Conservation (phyloP, 2,113 vertebrate genomes). For the Chionodraco myersi region DNA sequence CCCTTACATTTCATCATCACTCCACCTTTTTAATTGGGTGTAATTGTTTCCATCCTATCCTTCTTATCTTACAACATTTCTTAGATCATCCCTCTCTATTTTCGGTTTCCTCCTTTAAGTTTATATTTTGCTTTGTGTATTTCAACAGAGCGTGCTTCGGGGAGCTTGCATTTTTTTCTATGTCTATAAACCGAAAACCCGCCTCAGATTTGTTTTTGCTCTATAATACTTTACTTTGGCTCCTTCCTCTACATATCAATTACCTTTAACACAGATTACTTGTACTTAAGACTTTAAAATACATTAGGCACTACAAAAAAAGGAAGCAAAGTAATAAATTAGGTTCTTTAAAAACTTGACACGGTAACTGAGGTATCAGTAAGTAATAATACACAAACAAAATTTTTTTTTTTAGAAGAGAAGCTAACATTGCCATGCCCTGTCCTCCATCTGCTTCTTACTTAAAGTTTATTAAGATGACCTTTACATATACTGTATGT, state of each 20-base stretch:
- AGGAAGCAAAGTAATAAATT: no score
- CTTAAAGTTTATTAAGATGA: background rate
- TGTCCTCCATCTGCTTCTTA: background rate
- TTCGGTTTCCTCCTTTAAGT: conserved; percentile 33
- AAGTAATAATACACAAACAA: background rate
- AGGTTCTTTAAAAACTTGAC: no score
- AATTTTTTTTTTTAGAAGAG: background rate
- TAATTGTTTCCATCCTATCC: conserved; percentile 57
- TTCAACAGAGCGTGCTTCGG: background rate
- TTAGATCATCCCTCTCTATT: conserved; percentile 24
- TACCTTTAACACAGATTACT: background rate
- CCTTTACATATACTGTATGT: background rate
- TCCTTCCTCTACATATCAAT: background rate
- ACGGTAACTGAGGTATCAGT: background rate
- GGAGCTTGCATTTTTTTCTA: background rate
- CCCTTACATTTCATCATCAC: conserved; percentile 34
- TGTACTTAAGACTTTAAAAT: background rate
- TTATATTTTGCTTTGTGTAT: conserved; percentile 10
- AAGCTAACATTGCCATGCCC: background rate
- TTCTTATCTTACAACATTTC: conserved; percentile 28
- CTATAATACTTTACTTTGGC: background rate
- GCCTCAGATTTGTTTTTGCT: background rate
- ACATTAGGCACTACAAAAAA: background rate
- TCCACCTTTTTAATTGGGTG: conserved; percentile 54
- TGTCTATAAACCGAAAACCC: background rate